Base-by-base conservation (phyloP, 2,888 invertebrate species). In the Mechanitis messenoides region DNA sequence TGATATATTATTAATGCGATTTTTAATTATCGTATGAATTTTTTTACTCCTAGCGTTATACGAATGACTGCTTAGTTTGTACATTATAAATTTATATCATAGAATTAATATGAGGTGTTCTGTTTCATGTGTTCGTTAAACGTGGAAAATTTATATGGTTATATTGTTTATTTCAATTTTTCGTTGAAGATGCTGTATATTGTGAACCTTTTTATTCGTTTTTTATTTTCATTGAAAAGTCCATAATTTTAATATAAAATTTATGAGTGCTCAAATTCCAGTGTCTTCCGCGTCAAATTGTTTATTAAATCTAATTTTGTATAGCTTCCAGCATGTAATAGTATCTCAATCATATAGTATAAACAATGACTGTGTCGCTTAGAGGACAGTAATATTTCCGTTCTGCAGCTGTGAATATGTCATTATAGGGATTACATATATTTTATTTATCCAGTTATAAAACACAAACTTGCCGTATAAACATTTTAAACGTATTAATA, bases 21-120 rank as follows among this genome's bases (percentile, higher is more conserved):
- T 66, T 58, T 69, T 72, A 72, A 75, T 74, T 75, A 80, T 73
- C 76, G 78, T 81, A 78, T 75, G 83, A 75, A 74, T 72, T 75
- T 74, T 78, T 77, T 77, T 76, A 82, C 80, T 80, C 77, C 78
- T 87, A 87, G 85, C 80, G 83, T 86, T 87, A 86, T 78, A 77
- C 78, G 85, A 87, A 87, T 84, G 89, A 89, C 89, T 89, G 89
- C 88, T 85, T 89, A 89, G 89, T 88, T 87, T 84, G 79, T 88
- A 89, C 83, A 82, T 79, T 83, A 81, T 80, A 80, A 82, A 82
- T 83, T 81, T 83, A 81, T 82, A 77, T 71, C 66, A 73, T 79
- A 78, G 75, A 80, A 74, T 50, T 78, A 77, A 74, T 74, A 72
- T 74, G 75, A 82, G 76, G 80, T 79, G 81, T 83, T 83, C 80